These are phyloP conservation scores for Tenthredo livida DNA, from an alignment of 2,888 invertebrate species.

Conservation along the genomic window DNA sequence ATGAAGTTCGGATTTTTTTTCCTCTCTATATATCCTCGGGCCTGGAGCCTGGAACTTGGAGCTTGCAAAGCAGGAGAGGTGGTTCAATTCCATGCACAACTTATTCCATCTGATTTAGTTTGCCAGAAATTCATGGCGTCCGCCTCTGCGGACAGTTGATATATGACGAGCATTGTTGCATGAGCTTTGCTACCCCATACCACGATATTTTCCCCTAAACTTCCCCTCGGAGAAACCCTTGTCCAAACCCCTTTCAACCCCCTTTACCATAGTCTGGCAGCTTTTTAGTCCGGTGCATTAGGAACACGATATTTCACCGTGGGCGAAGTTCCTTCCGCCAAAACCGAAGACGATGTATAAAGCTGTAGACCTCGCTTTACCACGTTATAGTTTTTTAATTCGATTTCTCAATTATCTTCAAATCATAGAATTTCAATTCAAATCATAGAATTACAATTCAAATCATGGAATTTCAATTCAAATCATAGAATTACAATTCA, in stretches of 20 bases:
- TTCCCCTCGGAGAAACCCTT: slow-evolving; percentile 20
- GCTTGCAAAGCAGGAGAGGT: background rate
- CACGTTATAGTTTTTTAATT: background rate
- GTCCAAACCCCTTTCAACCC: slow-evolving; percentile 31
- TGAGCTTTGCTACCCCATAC: slow-evolving; percentile 29
- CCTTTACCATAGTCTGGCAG: slow-evolving; percentile 2
- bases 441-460: no score
- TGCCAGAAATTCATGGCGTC: slow-evolving; percentile 49
- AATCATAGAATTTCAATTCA: background rate
- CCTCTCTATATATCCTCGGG: background rate
- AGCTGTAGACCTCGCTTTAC: background rate
- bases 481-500: no score
- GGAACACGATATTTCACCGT: slow-evolving; percentile 49
- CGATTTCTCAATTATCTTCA: background rate
- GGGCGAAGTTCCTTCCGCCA: background rate
- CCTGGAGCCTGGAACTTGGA: background rate
- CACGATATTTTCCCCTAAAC: background rate
- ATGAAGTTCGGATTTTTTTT: background rate
- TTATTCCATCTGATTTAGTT: slow-evolving; percentile 56
- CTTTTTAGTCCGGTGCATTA: slow-evolving; percentile 51
- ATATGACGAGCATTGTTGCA: slow-evolving; percentile 64
- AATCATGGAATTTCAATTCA: no score
- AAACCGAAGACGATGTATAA: background rate
- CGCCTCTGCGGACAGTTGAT: slow-evolving; percentile 53
- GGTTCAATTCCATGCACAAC: slow-evolving; percentile 47